These are phyloP conservation scores for Hemicentrotus pulcherrimus DNA, from an alignment of 35 echinoderm and acorn worm species.

Conservation along the genomic window DNA sequence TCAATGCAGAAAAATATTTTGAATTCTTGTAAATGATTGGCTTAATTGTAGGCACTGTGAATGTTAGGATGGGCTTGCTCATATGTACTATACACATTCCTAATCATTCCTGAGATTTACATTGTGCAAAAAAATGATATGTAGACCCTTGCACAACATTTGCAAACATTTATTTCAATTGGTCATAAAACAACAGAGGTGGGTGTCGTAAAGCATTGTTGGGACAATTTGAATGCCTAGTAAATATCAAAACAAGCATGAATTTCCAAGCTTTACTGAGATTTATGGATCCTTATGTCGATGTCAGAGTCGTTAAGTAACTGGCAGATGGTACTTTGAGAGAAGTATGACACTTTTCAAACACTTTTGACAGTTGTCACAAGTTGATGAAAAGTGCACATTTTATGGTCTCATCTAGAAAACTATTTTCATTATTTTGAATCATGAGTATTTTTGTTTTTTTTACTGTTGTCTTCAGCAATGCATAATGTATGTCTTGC, in stretches of 20 bases:
- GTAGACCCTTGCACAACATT: background rate
- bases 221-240: background rate
- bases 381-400: background rate
- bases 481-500: background rate
- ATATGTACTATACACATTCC: too few species aligned
- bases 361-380: background rate
- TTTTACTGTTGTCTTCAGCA: background rate
- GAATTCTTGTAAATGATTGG: too few species aligned
- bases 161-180: background rate
- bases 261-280: background rate
- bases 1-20: too few species aligned
- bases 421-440: background rate
- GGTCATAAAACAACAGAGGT: background rate
- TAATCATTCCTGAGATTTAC: background rate
- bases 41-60: too few species aligned
- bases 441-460: background rate
- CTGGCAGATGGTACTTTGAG: background rate
- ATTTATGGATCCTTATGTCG: conserved; percentile 2
- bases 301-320: background rate
- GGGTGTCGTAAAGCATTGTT: background rate
- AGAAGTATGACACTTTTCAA: background rate
- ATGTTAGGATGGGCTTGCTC: too few species aligned
- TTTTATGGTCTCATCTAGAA: background rate
- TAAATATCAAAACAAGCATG: background rate
- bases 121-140: background rate